Evolutionary conservation across 2,888 invertebrate species (phyloP).

Genomic region (Cenopis cana): DNA sequence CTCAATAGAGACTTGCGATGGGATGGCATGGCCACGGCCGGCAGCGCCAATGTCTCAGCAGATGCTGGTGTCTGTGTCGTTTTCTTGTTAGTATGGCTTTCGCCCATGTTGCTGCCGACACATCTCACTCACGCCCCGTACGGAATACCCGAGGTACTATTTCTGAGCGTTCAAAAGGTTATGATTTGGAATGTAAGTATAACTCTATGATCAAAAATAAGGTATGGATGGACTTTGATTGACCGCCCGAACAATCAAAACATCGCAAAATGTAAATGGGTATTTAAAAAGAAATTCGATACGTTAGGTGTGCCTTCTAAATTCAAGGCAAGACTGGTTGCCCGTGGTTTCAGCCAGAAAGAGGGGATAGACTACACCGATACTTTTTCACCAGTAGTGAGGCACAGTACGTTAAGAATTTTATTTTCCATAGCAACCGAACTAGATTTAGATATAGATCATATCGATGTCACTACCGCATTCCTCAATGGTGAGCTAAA

Average conservation of each 20-base stretch:
- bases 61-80: too few species aligned
- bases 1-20: too few species aligned
- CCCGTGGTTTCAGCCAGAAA: constrained; percentile 23
- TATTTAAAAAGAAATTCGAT: constrained; percentile 15
- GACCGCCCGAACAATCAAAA: constrained; percentile 10
- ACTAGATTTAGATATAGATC: constrained; percentile 14
- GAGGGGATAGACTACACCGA: constrained; percentile 19
- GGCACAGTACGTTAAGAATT: constrained; percentile 13
- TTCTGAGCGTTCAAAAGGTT: neutral
- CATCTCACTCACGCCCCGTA: constrained; percentile 7
- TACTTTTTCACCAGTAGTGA: constrained; percentile 17
- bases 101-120: neutral
- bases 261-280: constrained; percentile 18
- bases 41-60: too few species aligned
- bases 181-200: constrained; percentile 15
- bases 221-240: neutral
- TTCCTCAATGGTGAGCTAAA: constrained; percentile 13
- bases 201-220: constrained; percentile 4
- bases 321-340: constrained; percentile 21
- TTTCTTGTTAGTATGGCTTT: too few species aligned
- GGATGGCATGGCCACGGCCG: too few species aligned
- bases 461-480: constrained; percentile 31
- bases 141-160: neutral
- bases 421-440: constrained; percentile 17
- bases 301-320: neutral